Evolutionary conservation across 2,888 invertebrate species (phyloP).

Genomic region (Stegana nigrithorax): DNA sequence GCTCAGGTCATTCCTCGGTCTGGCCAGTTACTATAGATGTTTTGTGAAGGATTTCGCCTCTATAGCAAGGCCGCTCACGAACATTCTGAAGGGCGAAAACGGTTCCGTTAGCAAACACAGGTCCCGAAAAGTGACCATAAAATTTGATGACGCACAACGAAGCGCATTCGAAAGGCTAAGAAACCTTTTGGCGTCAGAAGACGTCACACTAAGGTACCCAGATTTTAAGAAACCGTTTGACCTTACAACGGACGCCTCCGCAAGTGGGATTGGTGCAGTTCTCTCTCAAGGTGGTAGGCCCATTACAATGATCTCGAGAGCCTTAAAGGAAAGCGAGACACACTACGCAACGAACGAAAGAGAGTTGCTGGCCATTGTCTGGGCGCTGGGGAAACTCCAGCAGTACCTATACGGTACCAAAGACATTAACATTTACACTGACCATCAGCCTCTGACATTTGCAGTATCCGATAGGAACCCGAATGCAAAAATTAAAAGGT

Average conservation of each 20-base stretch:
- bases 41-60: neutral
- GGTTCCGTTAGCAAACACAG: neutral
- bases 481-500: slow-evolving; percentile 24
- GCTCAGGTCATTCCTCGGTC: neutral
- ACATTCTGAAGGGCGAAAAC: neutral
- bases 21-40: neutral
- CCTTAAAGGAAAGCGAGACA: slow-evolving; percentile 7
- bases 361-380: slow-evolving; percentile 20
- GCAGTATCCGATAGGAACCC: neutral
- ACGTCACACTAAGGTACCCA: neutral
- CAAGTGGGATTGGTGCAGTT: slow-evolving; percentile 12
- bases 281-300: slow-evolving; percentile 10
- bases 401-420: slow-evolving; percentile 21
- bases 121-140: neutral
- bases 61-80: neutral
- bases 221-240: neutral
- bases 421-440: slow-evolving; percentile 19
- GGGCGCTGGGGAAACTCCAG: slow-evolving; percentile 13
- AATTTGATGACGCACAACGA: neutral
- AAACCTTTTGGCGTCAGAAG: slow-evolving; percentile 3
- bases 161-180: neutral
- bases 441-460: slow-evolving; percentile 1
- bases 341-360: slow-evolving; percentile 19
- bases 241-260: slow-evolving; percentile 18
- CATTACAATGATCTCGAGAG: slow-evolving; percentile 21